Evolutionary conservation across 2,797 vertebrate genomes (phyloP).

Genomic region (Hydrolagus colliei): DNA sequence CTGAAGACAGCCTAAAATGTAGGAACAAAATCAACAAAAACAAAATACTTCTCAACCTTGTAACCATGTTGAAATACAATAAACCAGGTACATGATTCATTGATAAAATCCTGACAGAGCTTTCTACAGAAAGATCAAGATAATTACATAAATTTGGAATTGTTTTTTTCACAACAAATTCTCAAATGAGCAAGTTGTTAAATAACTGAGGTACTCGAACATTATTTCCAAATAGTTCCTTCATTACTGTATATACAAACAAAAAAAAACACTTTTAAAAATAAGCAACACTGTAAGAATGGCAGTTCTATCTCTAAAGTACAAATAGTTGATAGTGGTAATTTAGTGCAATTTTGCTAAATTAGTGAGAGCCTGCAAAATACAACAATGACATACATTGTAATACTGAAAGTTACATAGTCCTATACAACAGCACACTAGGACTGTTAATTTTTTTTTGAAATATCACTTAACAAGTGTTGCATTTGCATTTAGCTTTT

Average conservation of each 20-base stretch:
- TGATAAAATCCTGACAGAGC: conserved; percentile 41
- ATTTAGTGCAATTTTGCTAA: conserved; percentile 48
- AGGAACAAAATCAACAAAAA: conserved; percentile 51
- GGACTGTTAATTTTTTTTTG: conserved; percentile 38
- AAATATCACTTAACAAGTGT: conserved; percentile 54
- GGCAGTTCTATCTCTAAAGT: conserved; percentile 41
- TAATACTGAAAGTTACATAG: conserved; percentile 51
- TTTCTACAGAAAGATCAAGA: conserved; percentile 35
- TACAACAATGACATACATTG: conserved; percentile 49
- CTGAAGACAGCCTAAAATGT: conserved; percentile 73
- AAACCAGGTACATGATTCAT: conserved; percentile 49
- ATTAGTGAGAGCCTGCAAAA: conserved; percentile 43
- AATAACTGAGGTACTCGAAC: conserved; percentile 44
- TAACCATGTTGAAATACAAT: conserved; percentile 50
- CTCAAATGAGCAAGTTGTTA: conserved; percentile 40
- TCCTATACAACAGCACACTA: conserved; percentile 45
- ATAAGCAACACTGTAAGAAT: conserved; percentile 34
- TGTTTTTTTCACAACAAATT: conserved; percentile 46
- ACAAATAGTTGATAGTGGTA: conserved; percentile 51
- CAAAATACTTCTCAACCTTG: conserved; percentile 52
- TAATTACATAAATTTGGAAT: conserved; percentile 46
- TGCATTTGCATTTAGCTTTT: conserved; percentile 52
- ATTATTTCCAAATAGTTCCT: conserved; percentile 42
- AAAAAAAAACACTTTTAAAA: not conserved
- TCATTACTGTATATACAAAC: conserved; percentile 35